phyloP scores from a whole-genome alignment of 1,140 invertebrate genomes.

The Calephelis nemesis region DNA sequence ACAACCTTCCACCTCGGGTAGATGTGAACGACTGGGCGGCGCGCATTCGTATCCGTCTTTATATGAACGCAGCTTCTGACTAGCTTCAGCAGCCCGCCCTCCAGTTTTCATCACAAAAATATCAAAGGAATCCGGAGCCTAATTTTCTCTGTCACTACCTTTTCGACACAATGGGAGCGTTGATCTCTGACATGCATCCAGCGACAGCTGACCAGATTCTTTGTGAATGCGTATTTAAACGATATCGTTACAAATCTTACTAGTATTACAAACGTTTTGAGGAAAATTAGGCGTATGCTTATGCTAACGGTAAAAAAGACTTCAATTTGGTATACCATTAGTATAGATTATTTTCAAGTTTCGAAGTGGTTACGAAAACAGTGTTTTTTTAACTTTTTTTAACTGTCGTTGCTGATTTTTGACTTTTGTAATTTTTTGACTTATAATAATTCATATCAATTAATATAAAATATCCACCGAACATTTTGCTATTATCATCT shows the following conservation, averaged over 20 bases:
- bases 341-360: too few relatives aligned
- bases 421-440: too few relatives aligned
- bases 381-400: too few relatives aligned
- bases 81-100: conserved; percentile 56
- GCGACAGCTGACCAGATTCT: conserved; percentile 62
- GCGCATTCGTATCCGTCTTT: conserved; percentile 51
- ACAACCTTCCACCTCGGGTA: conserved; percentile 27
- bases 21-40: conserved; percentile 58
- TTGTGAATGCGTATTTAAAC: conserved; percentile 44
- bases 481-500: too few relatives aligned
- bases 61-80: conserved; percentile 51
- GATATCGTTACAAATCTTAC: conserved; percentile 21
- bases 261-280: too few relatives aligned
- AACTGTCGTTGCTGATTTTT: too few relatives aligned
- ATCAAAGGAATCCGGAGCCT: conserved; percentile 68
- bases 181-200: conserved; percentile 60
- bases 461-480: too few relatives aligned
- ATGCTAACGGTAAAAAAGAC: not conserved
- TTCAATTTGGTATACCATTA: not conserved
- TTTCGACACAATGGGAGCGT: conserved; percentile 72
- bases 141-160: conserved; percentile 73
- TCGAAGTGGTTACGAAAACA: too few relatives aligned
- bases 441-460: too few relatives aligned
- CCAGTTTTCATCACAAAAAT: conserved; percentile 68
- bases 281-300: not conserved